These are phyloP conservation scores for Aphidoletes aphidimyza DNA, from an alignment of 2,888 invertebrate genomes.

Conservation along the genomic window DNA sequence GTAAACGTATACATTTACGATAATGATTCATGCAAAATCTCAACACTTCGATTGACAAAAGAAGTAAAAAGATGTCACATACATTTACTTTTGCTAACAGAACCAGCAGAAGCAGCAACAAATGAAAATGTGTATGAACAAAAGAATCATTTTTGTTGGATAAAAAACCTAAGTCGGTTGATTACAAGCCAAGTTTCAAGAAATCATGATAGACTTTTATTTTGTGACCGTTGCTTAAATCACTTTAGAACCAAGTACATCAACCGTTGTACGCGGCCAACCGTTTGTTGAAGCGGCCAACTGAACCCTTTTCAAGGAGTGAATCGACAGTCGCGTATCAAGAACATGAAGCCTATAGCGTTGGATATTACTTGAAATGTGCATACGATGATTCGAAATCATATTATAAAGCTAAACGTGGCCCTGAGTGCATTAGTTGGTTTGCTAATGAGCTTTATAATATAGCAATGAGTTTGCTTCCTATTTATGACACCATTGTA, in stretches of 20 bases:
- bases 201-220: slow-evolving; percentile 37
- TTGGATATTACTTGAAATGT: slow-evolving; percentile 59
- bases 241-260: too few species aligned
- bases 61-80: slow-evolving; percentile 58
- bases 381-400: slow-evolving; percentile 58
- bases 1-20: too few species aligned
- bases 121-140: background rate
- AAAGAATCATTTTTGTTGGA: slow-evolving; percentile 57
- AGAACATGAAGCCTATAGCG: slow-evolving; percentile 58
- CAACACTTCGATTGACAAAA: slow-evolving; percentile 57
- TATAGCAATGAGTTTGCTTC: slow-evolving; percentile 13
- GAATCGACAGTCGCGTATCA: slow-evolving; percentile 41
- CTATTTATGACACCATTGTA: background rate
- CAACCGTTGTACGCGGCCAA: too few species aligned
- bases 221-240: slow-evolving; percentile 58
- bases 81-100: background rate
- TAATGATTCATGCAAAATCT: too few species aligned
- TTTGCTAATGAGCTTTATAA: slow-evolving; percentile 20
- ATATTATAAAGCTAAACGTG: slow-evolving; percentile 55
- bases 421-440: slow-evolving; percentile 55
- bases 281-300: too few species aligned
- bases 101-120: background rate
- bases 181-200: slow-evolving; percentile 53
- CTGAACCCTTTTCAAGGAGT: background rate
- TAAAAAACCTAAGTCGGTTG: slow-evolving; percentile 56